phyloP scores from a whole-genome alignment of 2,888 invertebrate genomes.

The Lithophane leautieri region DNA sequence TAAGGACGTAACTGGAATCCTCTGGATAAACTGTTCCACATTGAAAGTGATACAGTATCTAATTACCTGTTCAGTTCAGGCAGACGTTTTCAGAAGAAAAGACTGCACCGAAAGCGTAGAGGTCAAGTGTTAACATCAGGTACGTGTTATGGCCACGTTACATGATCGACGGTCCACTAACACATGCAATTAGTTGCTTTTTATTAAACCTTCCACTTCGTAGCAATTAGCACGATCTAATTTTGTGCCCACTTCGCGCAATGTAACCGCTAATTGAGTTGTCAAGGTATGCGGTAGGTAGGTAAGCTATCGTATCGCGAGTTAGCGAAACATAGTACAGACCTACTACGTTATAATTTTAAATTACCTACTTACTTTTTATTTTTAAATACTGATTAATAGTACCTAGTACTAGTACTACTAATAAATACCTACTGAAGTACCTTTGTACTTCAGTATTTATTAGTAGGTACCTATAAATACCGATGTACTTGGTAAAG shows the following conservation, averaged over 20 bases:
- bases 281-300: slow-evolving; percentile 80
- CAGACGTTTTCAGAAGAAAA: background rate
- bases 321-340: slow-evolving; percentile 43
- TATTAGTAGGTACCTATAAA: background rate
- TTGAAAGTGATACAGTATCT: slow-evolving; percentile 6
- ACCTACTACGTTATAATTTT: slow-evolving; percentile 3
- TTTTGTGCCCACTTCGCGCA: slow-evolving; percentile 83
- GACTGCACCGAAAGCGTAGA: background rate
- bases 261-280: slow-evolving; percentile 82
- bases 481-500: background rate
- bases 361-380: slow-evolving; percentile 1
- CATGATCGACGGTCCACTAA: slow-evolving; percentile 63
- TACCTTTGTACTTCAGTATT: too few species aligned
- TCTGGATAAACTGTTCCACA: background rate
- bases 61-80: background rate
- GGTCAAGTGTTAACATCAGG: slow-evolving; percentile 27
- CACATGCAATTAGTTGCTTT: slow-evolving; percentile 80
- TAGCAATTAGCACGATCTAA: slow-evolving; percentile 85
- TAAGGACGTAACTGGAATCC: background rate
- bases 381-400: background rate
- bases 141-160: slow-evolving; percentile 42
- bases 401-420: too few species aligned
- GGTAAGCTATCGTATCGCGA: slow-evolving; percentile 52
- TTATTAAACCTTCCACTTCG: slow-evolving; percentile 83
- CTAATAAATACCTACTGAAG: too few species aligned